Base-by-base conservation (phyloP, 2,888 invertebrate genomes). In the Acronicta psi region DNA sequence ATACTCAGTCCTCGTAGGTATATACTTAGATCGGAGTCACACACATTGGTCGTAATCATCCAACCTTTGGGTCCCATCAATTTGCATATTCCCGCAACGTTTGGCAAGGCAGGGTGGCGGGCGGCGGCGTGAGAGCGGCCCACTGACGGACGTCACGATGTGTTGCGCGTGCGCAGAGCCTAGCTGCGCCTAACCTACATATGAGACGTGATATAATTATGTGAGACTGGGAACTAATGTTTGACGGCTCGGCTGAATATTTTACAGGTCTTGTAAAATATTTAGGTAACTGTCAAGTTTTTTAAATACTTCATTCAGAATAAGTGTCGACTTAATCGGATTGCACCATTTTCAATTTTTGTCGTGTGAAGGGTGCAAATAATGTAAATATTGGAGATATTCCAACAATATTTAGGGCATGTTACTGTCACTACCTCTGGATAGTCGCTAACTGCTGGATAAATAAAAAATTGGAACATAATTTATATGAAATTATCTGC, bases 111-210 rank as follows among this genome's bases (percentile, higher is more conserved):
- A 57, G 52, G 46, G 60, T 61, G 50, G 46, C 42, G 42, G 38
- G 57, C 53, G 46, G 62, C 58, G 61, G 66, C 74, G 75, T 75
- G 75, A 72, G 75, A 75, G 75, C 77, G 66, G 53, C 65, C 75
- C 69, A 59, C 60, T 77, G 72, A 74, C 59, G 75, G 69, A 70
- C 77, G 75, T 71, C 76, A 71, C 75, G 76, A 70, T 20, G 61
- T 64, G 61, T 68, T 63, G 70, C 55, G 66, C 74, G 80, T 75
- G 77, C 77, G 75, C 67, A 62, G 38, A 41, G 58, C 68, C 68
- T 78, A 79, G 70, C 64, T 59, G 60, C 49, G 55, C 64, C 68
- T 78, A 74, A 76, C 80, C 80, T 74, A 79, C 79, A 76, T 77
- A 75, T 62, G 55, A 73, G 67, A 68, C 77, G 72, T 71, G 77